These are phyloP conservation scores for Pseudomyrmex sp. DNA, from an alignment of 1,140 invertebrate genomes.

Conservation along the genomic window DNA sequence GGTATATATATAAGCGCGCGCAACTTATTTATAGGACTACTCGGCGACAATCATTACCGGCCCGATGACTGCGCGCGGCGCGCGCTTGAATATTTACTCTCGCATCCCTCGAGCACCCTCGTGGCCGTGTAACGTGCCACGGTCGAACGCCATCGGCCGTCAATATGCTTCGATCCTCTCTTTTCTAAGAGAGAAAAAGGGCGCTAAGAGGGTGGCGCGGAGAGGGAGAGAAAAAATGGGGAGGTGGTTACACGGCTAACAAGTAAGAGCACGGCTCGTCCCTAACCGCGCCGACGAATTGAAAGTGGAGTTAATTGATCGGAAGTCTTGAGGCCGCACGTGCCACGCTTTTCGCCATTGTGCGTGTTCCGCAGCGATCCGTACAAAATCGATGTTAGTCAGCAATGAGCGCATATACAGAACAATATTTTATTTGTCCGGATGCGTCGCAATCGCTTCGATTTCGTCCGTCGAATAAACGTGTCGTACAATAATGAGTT, in stretches of 20 bases:
- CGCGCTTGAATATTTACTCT: slow-evolving; percentile 82
- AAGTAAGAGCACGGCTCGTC: slow-evolving; percentile 68
- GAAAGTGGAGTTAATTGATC: slow-evolving; percentile 81
- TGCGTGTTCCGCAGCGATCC: slow-evolving; percentile 59
- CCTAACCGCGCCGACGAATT: slow-evolving; percentile 67
- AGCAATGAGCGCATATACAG: slow-evolving; percentile 60
- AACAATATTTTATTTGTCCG: slow-evolving; percentile 67
- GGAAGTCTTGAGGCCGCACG: slow-evolving; percentile 81
- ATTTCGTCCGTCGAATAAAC: slow-evolving; percentile 37
- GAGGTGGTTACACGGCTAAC: slow-evolving; percentile 64
- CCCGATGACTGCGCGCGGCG: slow-evolving; percentile 76
- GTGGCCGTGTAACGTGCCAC: slow-evolving; percentile 72
- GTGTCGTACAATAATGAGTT: slow-evolving; percentile 29
- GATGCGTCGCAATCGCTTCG: slow-evolving; percentile 36
- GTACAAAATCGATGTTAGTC: slow-evolving; percentile 64
- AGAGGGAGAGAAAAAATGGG: slow-evolving; percentile 2
- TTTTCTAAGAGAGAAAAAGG: slow-evolving; percentile 50
- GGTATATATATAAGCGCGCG: slow-evolving; percentile 43
- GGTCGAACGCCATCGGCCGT: slow-evolving; percentile 78
- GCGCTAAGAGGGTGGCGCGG: slow-evolving; percentile 72
- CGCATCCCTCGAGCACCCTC: slow-evolving; percentile 76
- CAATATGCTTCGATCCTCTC: slow-evolving; percentile 81
- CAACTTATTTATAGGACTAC: slow-evolving; percentile 42
- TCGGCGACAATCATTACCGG: slow-evolving; percentile 81
- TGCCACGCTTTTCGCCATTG: slow-evolving; percentile 75